These are phyloP conservation scores for Volucella inanis DNA, from an alignment of 2,888 invertebrate genomes.

Conservation along the genomic window DNA sequence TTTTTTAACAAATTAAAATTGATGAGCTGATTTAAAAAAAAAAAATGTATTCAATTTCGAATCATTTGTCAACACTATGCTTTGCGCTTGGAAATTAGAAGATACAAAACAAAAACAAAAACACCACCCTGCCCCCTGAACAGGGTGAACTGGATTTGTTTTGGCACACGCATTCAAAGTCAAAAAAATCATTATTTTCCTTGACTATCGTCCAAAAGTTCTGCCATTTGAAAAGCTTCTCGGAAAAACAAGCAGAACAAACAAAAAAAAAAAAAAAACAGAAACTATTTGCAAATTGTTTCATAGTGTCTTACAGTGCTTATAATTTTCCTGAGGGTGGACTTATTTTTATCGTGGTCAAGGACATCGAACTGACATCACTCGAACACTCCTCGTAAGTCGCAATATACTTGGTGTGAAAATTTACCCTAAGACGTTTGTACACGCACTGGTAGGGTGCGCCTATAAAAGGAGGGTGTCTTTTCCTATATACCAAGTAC, in stretches of 20 bases:
- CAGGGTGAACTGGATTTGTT: slow-evolving; percentile 7
- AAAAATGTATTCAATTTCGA: background rate
- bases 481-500: slow-evolving; percentile 29
- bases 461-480: slow-evolving; percentile 18
- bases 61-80: slow-evolving; percentile 6
- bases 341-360: slow-evolving; percentile 40
- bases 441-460: slow-evolving; percentile 11
- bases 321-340: slow-evolving; percentile 2
- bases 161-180: slow-evolving; percentile 30
- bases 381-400: background rate
- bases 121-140: background rate
- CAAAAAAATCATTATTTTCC: slow-evolving; percentile 9
- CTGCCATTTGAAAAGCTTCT: background rate
- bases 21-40: too few relatives aligned
- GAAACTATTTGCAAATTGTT: slow-evolving; percentile 9
- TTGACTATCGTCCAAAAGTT: slow-evolving; percentile 27
- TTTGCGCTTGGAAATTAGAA: too few relatives aligned
- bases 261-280: too few relatives aligned
- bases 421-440: background rate
- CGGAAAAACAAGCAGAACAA: background rate
- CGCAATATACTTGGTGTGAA: background rate
- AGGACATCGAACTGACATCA: slow-evolving; percentile 40
- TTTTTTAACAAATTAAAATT: too few relatives aligned
- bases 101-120: background rate
- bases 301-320: background rate